A percentile compares a stretch with the other conserved stretches of the same genome.
Conservation (phyloP, 2,888 invertebrate species). For the Corythucha ciliata region DNA sequence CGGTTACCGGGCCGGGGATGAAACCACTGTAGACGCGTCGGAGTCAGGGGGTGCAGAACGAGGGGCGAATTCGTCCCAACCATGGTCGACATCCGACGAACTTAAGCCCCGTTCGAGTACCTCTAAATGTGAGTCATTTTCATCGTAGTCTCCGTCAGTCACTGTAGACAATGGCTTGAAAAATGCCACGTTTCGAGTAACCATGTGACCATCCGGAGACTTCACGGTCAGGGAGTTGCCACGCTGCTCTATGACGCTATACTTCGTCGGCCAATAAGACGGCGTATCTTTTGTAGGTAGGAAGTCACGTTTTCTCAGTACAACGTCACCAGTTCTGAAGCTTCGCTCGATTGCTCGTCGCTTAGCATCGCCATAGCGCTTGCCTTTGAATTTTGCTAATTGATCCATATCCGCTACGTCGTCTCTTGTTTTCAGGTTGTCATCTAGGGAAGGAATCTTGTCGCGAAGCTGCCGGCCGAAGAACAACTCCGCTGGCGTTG, state of each 20-base stretch:
- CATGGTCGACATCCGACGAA: not conserved
- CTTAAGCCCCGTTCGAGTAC: too few species aligned
- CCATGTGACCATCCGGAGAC: not conserved
- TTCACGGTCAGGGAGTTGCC: not conserved
- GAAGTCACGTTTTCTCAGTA: not conserved
- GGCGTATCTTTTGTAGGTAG: too few species aligned
- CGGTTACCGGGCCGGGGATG: too few species aligned
- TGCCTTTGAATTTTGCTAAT: not conserved
- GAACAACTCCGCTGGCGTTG: slow-evolving; percentile 27
- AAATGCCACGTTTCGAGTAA: not conserved
- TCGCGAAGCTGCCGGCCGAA: not conserved
- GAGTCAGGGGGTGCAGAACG: not conserved
- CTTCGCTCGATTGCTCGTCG: not conserved
- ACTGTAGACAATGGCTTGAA: not conserved
- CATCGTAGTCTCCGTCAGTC: not conserved
- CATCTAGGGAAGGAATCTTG: not conserved
- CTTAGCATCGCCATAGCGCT: not conserved
- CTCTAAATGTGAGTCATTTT: too few species aligned
- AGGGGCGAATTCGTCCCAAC: not conserved
- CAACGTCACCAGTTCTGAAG: not conserved
- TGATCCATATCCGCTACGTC: not conserved
- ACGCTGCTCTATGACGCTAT: not conserved
- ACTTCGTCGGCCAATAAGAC: not conserved
- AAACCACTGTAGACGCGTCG: not conserved
- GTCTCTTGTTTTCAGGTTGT: not conserved